A percentile compares a stretch with the other conserved stretches of the same genome.
Conservation (phyloP, 2,797 vertebrate genomes). For the Enteromius unitaeniatus region DNA sequence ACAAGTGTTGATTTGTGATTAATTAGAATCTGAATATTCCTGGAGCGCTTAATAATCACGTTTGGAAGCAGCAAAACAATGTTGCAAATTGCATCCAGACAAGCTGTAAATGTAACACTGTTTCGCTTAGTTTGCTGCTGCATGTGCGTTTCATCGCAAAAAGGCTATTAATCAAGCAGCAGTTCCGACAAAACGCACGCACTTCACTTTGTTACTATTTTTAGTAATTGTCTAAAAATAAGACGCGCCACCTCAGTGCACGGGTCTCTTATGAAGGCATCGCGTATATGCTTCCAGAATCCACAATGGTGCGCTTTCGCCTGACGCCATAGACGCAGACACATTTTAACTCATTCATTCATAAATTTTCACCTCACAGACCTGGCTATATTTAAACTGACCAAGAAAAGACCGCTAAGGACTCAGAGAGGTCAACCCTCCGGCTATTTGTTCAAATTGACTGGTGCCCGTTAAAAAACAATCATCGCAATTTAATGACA, state of each 20-base stretch:
- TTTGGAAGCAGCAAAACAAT: conserved; percentile 15
- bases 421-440: conserved; percentile 46
- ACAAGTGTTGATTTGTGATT: neutral
- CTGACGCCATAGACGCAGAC: conserved; percentile 51
- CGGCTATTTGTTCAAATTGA: neutral
- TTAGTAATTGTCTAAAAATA: conserved; percentile 65
- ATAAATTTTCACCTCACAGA: conserved; percentile 52
- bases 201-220: conserved; percentile 60
- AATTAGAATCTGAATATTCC: neutral
- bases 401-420: conserved; percentile 36
- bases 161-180: conserved; percentile 17
- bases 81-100: conserved; percentile 6
- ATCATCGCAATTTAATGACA: neutral
- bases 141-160: conserved; percentile 16
- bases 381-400: conserved; percentile 18
- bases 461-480: neutral
- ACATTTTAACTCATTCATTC: conserved; percentile 72
- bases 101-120: conserved; percentile 37
- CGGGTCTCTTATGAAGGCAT: conserved; percentile 53
- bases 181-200: conserved; percentile 40
- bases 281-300: conserved; percentile 52
- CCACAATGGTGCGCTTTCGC: conserved; percentile 42
- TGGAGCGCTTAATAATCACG: neutral
- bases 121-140: conserved; percentile 22
- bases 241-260: conserved; percentile 54